Conservation (phyloP, 2,113 vertebrate genomes). For the Embiotoca jacksoni region DNA sequence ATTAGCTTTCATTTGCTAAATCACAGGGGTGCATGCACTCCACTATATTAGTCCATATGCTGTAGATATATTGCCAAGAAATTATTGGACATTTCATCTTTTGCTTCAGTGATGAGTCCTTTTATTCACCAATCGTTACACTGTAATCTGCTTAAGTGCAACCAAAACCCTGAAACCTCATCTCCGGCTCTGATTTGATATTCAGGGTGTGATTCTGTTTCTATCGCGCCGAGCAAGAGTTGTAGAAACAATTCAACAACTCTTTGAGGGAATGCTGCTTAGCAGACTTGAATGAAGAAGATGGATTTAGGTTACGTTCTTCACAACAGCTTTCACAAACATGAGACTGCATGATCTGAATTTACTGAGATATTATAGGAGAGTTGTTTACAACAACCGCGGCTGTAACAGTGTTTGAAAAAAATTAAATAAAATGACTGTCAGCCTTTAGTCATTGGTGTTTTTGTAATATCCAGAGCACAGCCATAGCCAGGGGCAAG, state of each 20-base stretch:
- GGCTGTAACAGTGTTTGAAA: constrained; percentile 15
- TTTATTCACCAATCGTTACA: constrained; percentile 40
- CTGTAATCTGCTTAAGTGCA: constrained; percentile 60
- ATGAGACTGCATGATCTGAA: neutral
- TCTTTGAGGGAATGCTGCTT: neutral
- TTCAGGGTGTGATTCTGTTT: constrained; percentile 4
- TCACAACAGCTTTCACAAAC: constrained; percentile 6
- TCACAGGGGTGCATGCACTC: constrained; percentile 2
- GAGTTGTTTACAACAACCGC: constrained; percentile 24
- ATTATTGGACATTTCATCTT: constrained; percentile 53
- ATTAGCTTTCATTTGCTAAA: constrained; percentile 6
- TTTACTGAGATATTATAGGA: neutral
- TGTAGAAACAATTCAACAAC: neutral
- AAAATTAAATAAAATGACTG: constrained; percentile 28
- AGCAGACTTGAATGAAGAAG: neutral
- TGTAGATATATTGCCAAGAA: constrained; percentile 27
- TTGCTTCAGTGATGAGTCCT: constrained; percentile 44
- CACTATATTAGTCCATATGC: neutral
- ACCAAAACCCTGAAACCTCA: constrained; percentile 58
- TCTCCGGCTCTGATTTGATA: constrained; percentile 37
- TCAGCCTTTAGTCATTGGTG: constrained; percentile 47
- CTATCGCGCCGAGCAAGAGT: neutral
- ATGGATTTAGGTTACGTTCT: constrained; percentile 14
- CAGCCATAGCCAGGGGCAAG: constrained; percentile 55
- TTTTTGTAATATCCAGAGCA: constrained; percentile 57